Base-by-base conservation (phyloP, 2,113 vertebrate species). In the Candoia aspera region DNA sequence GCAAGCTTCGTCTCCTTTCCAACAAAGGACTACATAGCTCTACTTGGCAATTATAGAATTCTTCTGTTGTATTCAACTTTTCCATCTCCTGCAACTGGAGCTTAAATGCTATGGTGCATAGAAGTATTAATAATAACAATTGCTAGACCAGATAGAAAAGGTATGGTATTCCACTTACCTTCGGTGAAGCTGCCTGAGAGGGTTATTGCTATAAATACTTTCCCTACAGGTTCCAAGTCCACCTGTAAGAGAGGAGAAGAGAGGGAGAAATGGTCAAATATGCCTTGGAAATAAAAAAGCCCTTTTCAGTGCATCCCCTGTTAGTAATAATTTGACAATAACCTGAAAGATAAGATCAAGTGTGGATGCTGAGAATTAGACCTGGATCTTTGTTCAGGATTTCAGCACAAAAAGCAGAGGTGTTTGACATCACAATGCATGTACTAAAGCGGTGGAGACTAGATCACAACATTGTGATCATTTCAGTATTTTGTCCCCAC, bases 141-240 rank as follows among this genome's bases (percentile, higher is more conserved):
- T 37, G 54, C 13, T 1, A 37, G 6, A 13, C 49, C 59, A 26
- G 12, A 2, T 13, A 8, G 37, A 15, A 4, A 37, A 24, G 24
- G 23, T 23, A 33, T 6, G 8, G 92, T 4, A 54, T 90, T 5
- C 54, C 90, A 83, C 98, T 98, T 98, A 99, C 99, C 99, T 96
- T 99, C 99, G 1, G 96, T 97, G 96, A 99, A 99, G 95, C 97
- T 98, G 93, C 99, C 99, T 3, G 97, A 98, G 42, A 99, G 98
- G 8, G 98, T 97, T 91, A 99, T 98, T 37, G 97, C 96, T 19
- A 99, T 97, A 95, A 98, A 99, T 54, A 99, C 98, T 96, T 99
- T 99, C 46, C 99, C 99, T 96, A 99, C 99, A 4, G 99, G 99
- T 95, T 99, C 99, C 97, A 99, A 97, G 95, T 99, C 98, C 97